phyloP scores from a whole-genome alignment of 2,113 vertebrate species.

The Thamnophis sirtalis region DNA sequence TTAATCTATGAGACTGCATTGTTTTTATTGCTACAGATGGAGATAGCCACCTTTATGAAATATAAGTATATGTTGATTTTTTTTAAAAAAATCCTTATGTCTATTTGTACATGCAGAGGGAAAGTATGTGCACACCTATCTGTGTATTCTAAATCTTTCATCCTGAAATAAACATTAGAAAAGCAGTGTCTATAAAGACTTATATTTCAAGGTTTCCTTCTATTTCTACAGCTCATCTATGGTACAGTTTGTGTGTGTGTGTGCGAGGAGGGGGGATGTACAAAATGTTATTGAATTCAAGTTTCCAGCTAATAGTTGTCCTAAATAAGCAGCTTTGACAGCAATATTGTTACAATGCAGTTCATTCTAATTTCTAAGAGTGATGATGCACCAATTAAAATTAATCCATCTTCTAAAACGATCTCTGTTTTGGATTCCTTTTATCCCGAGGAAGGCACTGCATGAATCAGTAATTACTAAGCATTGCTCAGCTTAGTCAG shows the following conservation, averaged over 20 bases:
- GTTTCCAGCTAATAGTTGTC: not conserved
- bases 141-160: not conserved
- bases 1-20: not conserved
- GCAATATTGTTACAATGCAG: conserved; percentile 7
- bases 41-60: not conserved
- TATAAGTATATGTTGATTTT: not conserved
- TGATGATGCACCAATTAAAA: conserved; percentile 51
- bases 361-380: conserved; percentile 44
- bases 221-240: not conserved
- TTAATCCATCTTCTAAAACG: conserved; percentile 28
- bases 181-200: not conserved
- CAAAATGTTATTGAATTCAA: conserved; percentile 10
- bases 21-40: not conserved
- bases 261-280: not conserved
- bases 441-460: conserved; percentile 29
- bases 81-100: not conserved
- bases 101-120: not conserved
- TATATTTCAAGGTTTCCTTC: not conserved
- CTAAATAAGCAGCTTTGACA: conserved; percentile 26
- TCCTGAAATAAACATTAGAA: not conserved
- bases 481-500: conserved; percentile 38
- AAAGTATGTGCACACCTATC: not conserved
- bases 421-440: conserved; percentile 31
- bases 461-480: conserved; percentile 61
- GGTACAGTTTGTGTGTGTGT: not conserved